Base-by-base conservation (phyloP, 2,888 invertebrate genomes). In the Muschampia plurimacula region DNA sequence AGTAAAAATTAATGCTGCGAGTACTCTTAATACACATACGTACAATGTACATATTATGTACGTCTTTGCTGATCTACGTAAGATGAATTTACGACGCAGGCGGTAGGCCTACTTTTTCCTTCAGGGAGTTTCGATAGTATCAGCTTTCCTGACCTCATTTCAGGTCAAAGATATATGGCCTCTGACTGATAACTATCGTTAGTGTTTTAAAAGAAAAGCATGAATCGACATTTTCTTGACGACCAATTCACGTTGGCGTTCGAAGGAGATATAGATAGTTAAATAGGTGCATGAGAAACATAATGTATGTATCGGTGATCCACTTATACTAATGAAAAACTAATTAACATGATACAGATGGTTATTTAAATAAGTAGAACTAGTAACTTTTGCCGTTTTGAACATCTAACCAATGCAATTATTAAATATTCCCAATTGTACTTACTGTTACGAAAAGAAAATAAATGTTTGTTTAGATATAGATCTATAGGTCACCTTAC, bases 61-160 rank as follows among this genome's bases (percentile, higher is more conserved):
- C 22, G 12, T 66, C 36, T 39, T 52, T 66, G 22, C 77, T 76
- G 74, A 77, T 74, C 72, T 77, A 78, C 28, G 46, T 41, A 49
- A 69, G 41, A 36, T 64, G 44, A 74, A 67, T 59, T 63, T 22
- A 69, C 60, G 52, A 52, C 52, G 15, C 66, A 60, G 52, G 41
- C 52, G 32, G 67, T 60, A 72, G 62, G 52, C 67, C 67, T 72
- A 71, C 28, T 59, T 52, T 57, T n/a, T 59, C 49, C 72, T 67
- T 72, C 52, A 60, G 66, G 71, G 66, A 59, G 66, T 72, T 72
- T 67, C 72, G 72, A 72, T 72, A 59, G 60, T 60, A 72, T 72
- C 72, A 67, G 72, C 72, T 66, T 66, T 66, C 70, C 60, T 66
- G 71, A 60, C 66, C 71, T 32, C 66, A 71, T 71, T 71, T 71